Conservation (phyloP, 23 tunicate genomes). For the Ciona savignyi region DNA sequence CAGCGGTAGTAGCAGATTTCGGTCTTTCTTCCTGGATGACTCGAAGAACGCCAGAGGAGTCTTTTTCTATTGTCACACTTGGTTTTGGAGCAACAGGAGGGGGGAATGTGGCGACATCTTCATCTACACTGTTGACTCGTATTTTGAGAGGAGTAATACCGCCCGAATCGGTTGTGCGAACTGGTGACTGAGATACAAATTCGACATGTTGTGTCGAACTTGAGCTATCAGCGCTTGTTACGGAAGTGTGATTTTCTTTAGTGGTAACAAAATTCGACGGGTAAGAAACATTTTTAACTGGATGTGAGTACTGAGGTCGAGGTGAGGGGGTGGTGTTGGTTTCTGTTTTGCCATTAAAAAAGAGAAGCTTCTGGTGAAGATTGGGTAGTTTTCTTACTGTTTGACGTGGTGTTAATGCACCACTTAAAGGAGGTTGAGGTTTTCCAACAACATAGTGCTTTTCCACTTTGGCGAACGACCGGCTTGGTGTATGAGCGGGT, state of each 20-base stretch:
- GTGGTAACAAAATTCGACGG: background rate
- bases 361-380: background rate
- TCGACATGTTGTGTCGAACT: background rate
- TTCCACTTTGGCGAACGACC: background rate
- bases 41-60: slow-evolving; percentile 49
- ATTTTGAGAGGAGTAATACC: background rate
- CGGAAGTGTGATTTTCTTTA: background rate
- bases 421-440: background rate
- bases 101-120: background rate
- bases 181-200: background rate
- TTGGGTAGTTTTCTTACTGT: background rate
- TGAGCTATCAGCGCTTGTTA: background rate
- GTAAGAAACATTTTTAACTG: background rate
- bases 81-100: slow-evolving; percentile 85
- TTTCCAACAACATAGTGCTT: background rate
- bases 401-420: background rate
- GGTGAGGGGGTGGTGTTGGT: background rate
- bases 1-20: background rate
- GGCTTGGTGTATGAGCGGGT: background rate
- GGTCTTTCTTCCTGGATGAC: slow-evolving; percentile 21
- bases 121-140: background rate
- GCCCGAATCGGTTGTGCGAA: background rate
- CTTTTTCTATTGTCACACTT: slow-evolving; percentile 60
- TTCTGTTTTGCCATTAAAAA: background rate
- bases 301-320: background rate